Evolutionary conservation across 2,113 vertebrate genomes (phyloP), one percentile per base, ranked within the genome.

Genomic region (Hippoglossus stenolepis): DNA sequence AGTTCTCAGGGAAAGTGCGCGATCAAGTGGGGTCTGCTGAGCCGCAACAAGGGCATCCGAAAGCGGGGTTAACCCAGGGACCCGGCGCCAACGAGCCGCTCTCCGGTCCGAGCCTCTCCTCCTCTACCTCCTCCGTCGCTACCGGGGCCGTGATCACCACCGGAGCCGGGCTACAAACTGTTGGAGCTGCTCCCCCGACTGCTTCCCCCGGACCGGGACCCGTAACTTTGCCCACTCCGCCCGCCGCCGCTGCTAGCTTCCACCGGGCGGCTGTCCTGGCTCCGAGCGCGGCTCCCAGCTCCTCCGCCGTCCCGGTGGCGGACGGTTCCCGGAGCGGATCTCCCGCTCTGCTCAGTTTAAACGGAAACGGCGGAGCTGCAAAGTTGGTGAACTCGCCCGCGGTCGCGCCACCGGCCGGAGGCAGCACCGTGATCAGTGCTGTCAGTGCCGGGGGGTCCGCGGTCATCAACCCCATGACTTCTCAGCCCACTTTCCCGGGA

Each of bases 41-140:
- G 79, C 91, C 92, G 84, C 94, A 94, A 93, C 94, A 93, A 93
- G 94, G 94, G 84, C 94, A 93, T 75, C 92, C 87, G 20, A 91
- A 82, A 89, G 91, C 92, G 70, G 85, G 85, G 67, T 80, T 89
- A 74, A 89, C 83, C 77, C 83, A 57, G 82, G 85, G 93, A 75
- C 68, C 90, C 47, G 85, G 68, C 83, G 75, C 89, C 8, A 81
- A 61, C 21, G 86, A 91, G 82, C 79, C 83, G 66, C 89, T 83
- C 53, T 79, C 90, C 70, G 85, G 80, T 12, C 89, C 83, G 62
- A 62, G 61, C 54, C 80, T 86, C 31, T 45, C 89, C 66, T 59
- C 88, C 54, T 88, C 92, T 83, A 83, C 91, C 60, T 87, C 91
- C 69, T 65, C 88, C 12, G 76, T 20, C 6, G 78, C 72, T 26